These are phyloP conservation scores for Agelas oroides DNA, from an alignment of 37 sponge, comb jelly and placozoan species.

Conservation along the genomic window DNA sequence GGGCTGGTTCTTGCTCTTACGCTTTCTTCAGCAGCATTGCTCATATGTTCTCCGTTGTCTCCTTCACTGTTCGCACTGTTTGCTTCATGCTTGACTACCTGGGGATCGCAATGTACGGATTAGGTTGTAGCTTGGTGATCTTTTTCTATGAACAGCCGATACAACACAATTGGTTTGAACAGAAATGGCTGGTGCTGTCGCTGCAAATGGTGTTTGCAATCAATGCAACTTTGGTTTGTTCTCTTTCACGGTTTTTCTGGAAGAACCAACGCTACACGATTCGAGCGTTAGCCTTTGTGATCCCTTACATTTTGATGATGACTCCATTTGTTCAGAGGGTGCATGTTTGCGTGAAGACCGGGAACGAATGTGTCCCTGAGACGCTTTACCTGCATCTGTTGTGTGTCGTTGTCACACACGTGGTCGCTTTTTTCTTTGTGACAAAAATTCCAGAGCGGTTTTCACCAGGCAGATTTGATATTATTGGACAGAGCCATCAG, in stretches of 20 bases:
- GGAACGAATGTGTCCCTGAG: slow-evolving; percentile 42
- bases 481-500: slow-evolving; percentile 85
- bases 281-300: slow-evolving; percentile 30
- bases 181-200: slow-evolving; percentile 19
- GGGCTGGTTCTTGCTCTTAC: slow-evolving; percentile 55
- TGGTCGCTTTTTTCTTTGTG: slow-evolving; percentile 71
- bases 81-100: slow-evolving; percentile 86
- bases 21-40: slow-evolving; percentile 75
- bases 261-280: slow-evolving; percentile 45
- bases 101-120: slow-evolving; percentile 71
- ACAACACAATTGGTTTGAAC: background rate
- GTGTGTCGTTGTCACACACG: background rate
- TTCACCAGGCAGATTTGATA: slow-evolving; percentile 83
- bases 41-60: slow-evolving; percentile 60
- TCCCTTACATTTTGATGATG: slow-evolving; percentile 23
- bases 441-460: slow-evolving; percentile 89
- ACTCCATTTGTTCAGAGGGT: slow-evolving; percentile 36
- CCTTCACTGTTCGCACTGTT: slow-evolving; percentile 38
- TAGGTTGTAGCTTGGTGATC: slow-evolving; percentile 37
- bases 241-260: slow-evolving; percentile 75
- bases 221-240: slow-evolving; percentile 20
- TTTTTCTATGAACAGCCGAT: slow-evolving; percentile 62
- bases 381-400: slow-evolving; percentile 24
- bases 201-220: slow-evolving; percentile 12
- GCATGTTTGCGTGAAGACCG: background rate